phyloP scores from a whole-genome alignment of 2,797 vertebrate genomes.

The Chaetodon trifasciatus region DNA sequence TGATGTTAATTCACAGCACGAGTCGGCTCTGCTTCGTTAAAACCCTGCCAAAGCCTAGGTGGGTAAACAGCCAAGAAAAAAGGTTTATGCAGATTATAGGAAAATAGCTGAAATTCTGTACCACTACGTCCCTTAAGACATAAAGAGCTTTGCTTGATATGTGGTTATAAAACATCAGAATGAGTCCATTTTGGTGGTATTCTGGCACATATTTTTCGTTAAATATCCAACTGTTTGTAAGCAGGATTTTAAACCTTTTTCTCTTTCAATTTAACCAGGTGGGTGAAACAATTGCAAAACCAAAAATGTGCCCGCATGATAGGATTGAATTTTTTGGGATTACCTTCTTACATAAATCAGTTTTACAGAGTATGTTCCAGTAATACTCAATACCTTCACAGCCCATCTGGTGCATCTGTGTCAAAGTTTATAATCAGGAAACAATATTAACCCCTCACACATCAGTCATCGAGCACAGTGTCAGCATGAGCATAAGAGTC shows the following conservation, averaged over 20 bases:
- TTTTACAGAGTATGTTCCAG: slow-evolving; percentile 22
- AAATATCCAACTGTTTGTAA: slow-evolving; percentile 11
- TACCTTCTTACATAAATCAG: slow-evolving; percentile 53
- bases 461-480: not conserved
- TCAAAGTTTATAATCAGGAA: slow-evolving; percentile 23
- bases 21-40: slow-evolving; percentile 33
- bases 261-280: slow-evolving; percentile 18
- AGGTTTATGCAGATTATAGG: slow-evolving; percentile 60
- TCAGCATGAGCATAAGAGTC: not conserved
- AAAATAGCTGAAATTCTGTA: slow-evolving; percentile 56
- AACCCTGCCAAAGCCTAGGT: slow-evolving; percentile 47
- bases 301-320: slow-evolving; percentile 47
- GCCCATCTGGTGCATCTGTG: slow-evolving; percentile 16
- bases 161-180: slow-evolving; percentile 34
- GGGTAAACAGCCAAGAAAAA: slow-evolving; percentile 54
- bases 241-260: not conserved
- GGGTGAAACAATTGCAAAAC: slow-evolving; percentile 37
- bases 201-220: slow-evolving; percentile 3
- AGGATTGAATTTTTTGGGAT: slow-evolving; percentile 47
- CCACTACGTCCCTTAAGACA: slow-evolving; percentile 29
- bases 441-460: slow-evolving; percentile 14
- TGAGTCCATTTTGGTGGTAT: not conserved
- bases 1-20: slow-evolving; percentile 59
- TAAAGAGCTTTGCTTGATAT: slow-evolving; percentile 59
- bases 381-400: slow-evolving; percentile 5